Evolutionary conservation across 2,888 invertebrate genomes (phyloP).

Genomic region (Teinopalpus imperialis): DNA sequence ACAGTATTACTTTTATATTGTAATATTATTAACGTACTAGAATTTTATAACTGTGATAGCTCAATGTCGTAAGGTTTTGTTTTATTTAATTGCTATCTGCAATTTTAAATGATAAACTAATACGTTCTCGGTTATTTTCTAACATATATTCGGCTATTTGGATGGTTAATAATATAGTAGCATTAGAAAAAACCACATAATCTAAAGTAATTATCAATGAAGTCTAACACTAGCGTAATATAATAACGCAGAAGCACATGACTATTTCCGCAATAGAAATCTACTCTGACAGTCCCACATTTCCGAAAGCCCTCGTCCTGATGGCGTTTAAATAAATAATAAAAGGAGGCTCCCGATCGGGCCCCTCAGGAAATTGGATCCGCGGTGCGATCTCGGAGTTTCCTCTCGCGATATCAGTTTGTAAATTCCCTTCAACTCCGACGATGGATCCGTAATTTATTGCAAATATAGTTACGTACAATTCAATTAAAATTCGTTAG

Average conservation of each 20-base stretch:
- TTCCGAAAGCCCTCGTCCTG: constrained; percentile 20
- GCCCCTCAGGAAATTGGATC: constrained; percentile 33
- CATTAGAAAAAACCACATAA: no score
- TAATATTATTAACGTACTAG: no score
- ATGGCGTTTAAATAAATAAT: constrained; percentile 32
- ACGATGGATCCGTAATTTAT: constrained; percentile 13
- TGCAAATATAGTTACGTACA: constrained; percentile 16
- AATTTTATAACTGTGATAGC: no score
- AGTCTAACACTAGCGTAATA: background rate
- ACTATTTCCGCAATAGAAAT: constrained; percentile 21
- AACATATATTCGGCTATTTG: no score
- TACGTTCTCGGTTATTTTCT: no score
- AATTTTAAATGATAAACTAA: no score
- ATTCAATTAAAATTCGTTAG: constrained; percentile 8
- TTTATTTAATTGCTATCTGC: no score
- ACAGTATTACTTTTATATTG: no score
- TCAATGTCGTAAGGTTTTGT: no score
- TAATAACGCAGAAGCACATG: constrained; percentile 6
- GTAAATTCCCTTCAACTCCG: constrained; percentile 22
- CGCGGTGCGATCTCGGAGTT: constrained; percentile 20
- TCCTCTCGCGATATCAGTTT: constrained; percentile 11
- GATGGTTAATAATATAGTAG: no score
- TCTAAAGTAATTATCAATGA: no score
- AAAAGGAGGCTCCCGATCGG: constrained; percentile 22
- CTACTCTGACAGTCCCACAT: constrained; percentile 22